Conservation (phyloP, 2,888 invertebrate species). For the Cremastinae sp. region DNA sequence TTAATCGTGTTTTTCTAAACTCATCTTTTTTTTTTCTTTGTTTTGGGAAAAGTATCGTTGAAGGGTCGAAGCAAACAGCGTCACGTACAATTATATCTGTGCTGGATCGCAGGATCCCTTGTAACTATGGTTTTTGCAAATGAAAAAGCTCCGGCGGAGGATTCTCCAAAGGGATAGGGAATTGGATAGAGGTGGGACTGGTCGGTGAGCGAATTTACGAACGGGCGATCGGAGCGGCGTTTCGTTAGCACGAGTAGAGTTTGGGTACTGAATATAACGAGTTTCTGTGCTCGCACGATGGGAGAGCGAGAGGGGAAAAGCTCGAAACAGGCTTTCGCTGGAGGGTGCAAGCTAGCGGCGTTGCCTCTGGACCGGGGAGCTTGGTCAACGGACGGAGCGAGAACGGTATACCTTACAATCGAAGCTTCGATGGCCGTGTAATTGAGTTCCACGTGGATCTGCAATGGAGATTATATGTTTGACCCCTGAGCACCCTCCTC, state of each 20-base stretch:
- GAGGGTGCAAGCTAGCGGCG: conserved; percentile 37
- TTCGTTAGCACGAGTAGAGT: conserved; percentile 38
- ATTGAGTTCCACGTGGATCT: conserved; percentile 63
- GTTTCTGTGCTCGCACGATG: conserved; percentile 4
- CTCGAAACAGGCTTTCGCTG: conserved; percentile 29
- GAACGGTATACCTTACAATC: conserved; percentile 63
- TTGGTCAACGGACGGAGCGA: conserved; percentile 6
- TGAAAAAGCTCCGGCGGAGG: conserved; percentile 20
- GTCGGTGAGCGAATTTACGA: neutral
- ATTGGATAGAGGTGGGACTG: neutral
- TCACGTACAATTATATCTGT: neutral
- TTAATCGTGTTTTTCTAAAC: no score
- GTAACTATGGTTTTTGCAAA: conserved; percentile 25
- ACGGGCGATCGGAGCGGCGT: conserved; percentile 42
- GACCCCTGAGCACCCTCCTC: conserved; percentile 36
- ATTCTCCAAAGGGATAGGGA: conserved; percentile 6
- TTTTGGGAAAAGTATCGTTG: no score
- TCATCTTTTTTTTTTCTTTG: no score
- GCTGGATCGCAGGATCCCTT: conserved; percentile 8
- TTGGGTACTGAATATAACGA: conserved; percentile 61
- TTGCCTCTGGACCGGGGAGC: conserved; percentile 23
- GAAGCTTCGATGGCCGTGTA: conserved; percentile 61
- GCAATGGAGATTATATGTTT: conserved; percentile 66
- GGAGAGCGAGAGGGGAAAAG: conserved; percentile 8
- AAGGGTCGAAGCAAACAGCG: neutral